A percentile compares a stretch with the other conserved stretches of the same genome.
Evolutionary conservation across 92 coral and sea anemone species (phyloP).

Genomic region (Parazoanthus swiftii): DNA sequence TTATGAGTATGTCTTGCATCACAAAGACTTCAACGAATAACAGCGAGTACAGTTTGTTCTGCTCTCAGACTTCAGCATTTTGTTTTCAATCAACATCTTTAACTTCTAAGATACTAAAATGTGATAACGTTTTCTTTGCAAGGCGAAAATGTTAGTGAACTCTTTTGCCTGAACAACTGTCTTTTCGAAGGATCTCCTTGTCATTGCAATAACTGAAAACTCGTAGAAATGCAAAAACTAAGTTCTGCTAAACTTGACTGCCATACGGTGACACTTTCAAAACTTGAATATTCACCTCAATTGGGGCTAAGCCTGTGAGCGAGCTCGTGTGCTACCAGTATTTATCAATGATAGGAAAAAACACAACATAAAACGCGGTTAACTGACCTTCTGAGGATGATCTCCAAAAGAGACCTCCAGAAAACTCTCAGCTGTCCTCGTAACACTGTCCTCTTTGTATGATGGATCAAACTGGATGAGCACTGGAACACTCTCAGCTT

Average conservation of each 20-base stretch:
- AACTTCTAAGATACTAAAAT: neutral
- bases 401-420: slow-evolving; percentile 83
- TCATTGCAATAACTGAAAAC: neutral
- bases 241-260: neutral
- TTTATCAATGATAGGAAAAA: too few relatives aligned
- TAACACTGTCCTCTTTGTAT: slow-evolving; percentile 83
- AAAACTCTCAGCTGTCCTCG: slow-evolving; percentile 82
- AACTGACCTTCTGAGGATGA: slow-evolving; percentile 83
- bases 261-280: neutral
- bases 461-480: slow-evolving; percentile 95
- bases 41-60: neutral
- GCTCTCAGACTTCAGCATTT: neutral
- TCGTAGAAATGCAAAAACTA: too few relatives aligned
- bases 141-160: neutral
- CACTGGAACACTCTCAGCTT: slow-evolving; percentile 83
- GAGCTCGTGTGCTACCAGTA: neutral
- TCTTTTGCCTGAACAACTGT: neutral
- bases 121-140: neutral
- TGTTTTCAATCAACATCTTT: neutral
- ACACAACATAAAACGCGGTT: neutral
- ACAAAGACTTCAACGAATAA: too few relatives aligned
- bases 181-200: too few relatives aligned
- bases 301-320: neutral
- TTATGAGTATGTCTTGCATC: too few relatives aligned
- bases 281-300: neutral